Percentiles rank a stretch among this genome's conserved stretches.
Conservation (phyloP, 2,888 invertebrate species). For the Leucoptera coffeella region DNA sequence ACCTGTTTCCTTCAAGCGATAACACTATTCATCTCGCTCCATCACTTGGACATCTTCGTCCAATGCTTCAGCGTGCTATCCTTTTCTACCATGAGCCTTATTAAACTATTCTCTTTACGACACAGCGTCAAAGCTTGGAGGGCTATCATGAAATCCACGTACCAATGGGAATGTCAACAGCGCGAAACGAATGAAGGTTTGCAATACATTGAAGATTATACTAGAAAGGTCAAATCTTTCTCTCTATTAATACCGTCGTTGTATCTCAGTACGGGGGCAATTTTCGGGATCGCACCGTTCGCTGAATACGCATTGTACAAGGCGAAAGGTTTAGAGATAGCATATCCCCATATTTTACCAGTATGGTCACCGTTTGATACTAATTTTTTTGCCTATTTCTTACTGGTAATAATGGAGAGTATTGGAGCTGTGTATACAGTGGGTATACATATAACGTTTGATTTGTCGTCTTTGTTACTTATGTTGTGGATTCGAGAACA, state of each 20-base stretch:
- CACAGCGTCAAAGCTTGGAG: constrained; percentile 8
- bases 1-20: constrained; percentile 15
- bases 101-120: constrained; percentile 19
- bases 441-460: constrained; percentile 20
- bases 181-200: too few relatives aligned
- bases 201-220: too few relatives aligned
- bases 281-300: constrained; percentile 23
- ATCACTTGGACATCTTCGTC: constrained; percentile 17
- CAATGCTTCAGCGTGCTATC: constrained; percentile 24
- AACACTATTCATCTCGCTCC: constrained; percentile 12
- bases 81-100: constrained; percentile 22
- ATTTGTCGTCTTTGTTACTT: constrained; percentile 18
- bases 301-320: constrained; percentile 14
- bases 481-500: constrained; percentile 32
- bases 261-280: constrained; percentile 16
- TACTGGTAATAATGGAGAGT: constrained; percentile 15
- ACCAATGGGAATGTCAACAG: too few relatives aligned
- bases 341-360: constrained; percentile 23
- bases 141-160: too few relatives aligned
- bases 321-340: constrained; percentile 7
- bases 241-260: constrained; percentile 14
- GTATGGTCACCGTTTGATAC: constrained; percentile 19
- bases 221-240: constrained; percentile 12
- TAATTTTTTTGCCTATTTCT: constrained; percentile 13
- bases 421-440: constrained; percentile 21